These are phyloP conservation scores for Macrosoma leucophasiata DNA, from an alignment of 2,888 invertebrate genomes.

Conservation along the genomic window DNA sequence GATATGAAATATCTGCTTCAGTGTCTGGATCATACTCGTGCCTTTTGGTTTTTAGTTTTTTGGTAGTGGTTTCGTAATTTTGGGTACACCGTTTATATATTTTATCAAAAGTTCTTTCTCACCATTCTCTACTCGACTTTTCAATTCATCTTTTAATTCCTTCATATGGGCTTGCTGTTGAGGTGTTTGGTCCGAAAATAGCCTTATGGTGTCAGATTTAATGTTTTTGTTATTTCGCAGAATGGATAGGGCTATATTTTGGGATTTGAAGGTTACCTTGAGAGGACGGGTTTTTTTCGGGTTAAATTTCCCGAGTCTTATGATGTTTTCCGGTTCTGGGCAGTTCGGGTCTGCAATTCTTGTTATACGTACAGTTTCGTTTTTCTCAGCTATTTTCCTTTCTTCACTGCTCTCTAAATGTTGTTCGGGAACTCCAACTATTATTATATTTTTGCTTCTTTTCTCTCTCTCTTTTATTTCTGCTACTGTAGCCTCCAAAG, in stretches of 20 bases:
- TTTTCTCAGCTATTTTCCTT: constrained; percentile 2
- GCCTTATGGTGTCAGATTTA: constrained; percentile 3
- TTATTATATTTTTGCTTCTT: constrained; percentile 9
- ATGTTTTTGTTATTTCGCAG: constrained; percentile 9
- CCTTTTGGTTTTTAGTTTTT: constrained; percentile 16
- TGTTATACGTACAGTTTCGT: constrained; percentile 6
- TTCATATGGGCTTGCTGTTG: constrained; percentile 16
- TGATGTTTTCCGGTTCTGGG: constrained; percentile 9
- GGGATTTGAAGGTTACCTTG: constrained; percentile 12
- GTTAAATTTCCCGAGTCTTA: constrained; percentile 15
- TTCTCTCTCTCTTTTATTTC: constrained; percentile 9
- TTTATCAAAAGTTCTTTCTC: constrained; percentile 19
- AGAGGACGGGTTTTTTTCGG: constrained; percentile 7
- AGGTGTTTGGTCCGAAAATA: constrained; percentile 22
- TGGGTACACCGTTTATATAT: constrained; percentile 20
- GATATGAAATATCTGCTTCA: constrained; percentile 11
- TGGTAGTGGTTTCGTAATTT: constrained; percentile 16
- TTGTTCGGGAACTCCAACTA: constrained; percentile 9
- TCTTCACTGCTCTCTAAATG: neutral
- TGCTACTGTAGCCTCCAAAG: constrained; percentile 8
- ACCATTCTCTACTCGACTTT: constrained; percentile 10
- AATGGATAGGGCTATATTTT: constrained; percentile 7
- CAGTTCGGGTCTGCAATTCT: neutral
- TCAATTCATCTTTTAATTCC: constrained; percentile 12
- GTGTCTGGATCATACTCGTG: too few species aligned